Conservation (phyloP, 2,888 invertebrate genomes). For the Erannis defoliaria region DNA sequence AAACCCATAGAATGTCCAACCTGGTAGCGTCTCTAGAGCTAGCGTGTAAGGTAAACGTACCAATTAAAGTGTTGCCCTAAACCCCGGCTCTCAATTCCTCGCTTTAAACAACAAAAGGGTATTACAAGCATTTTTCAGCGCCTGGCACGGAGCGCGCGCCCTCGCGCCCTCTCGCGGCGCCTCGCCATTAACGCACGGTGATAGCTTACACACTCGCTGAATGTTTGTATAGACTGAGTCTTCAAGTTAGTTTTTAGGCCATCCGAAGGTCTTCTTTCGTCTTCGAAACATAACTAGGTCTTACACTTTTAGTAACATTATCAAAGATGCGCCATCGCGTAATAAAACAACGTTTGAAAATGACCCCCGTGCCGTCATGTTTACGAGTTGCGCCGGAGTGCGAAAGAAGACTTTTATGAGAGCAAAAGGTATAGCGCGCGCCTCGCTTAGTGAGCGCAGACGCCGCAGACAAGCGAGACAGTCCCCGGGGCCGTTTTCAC, state of each 20-base stretch:
- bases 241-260: background rate
- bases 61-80: constrained; percentile 58
- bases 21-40: background rate
- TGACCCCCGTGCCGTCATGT: no score
- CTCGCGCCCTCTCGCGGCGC: constrained; percentile 60
- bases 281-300: no score
- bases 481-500: no score
- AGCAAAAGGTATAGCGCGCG: no score
- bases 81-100: constrained; percentile 70
- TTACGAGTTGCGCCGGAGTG: no score
- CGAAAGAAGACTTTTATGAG: no score
- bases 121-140: constrained; percentile 71
- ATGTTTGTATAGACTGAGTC: background rate
- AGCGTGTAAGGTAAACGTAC: constrained; percentile 54
- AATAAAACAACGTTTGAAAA: no score
- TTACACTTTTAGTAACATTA: no score
- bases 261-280: background rate
- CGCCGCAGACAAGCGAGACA: no score
- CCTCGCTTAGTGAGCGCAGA: no score
- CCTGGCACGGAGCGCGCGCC: constrained; percentile 68
- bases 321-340: no score
- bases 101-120: constrained; percentile 76
- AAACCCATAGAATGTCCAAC: background rate
- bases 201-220: constrained; percentile 42
- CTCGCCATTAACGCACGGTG: constrained; percentile 65